A percentile compares a stretch with the other conserved stretches of the same genome.
Conservation (phyloP, 2,113 vertebrate genomes). For the Xenus cinereus region DNA sequence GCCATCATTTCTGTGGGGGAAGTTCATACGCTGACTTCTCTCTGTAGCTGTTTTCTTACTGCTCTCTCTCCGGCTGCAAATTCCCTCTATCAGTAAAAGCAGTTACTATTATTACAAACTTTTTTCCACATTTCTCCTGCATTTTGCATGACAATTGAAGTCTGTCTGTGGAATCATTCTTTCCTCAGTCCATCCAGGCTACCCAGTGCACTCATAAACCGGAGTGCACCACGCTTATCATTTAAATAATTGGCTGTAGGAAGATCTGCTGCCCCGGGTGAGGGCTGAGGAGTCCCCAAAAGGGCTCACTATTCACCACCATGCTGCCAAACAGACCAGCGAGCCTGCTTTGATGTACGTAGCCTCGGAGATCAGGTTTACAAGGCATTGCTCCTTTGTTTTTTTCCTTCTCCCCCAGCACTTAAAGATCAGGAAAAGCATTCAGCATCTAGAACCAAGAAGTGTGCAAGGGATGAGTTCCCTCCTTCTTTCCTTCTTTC, state of each 20-base stretch:
- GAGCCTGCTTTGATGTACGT: neutral
- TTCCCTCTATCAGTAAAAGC: neutral
- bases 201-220: neutral
- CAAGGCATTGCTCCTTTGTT: neutral
- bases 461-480: neutral
- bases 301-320: neutral
- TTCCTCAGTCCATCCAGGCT: neutral
- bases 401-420: neutral
- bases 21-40: neutral
- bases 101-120: neutral
- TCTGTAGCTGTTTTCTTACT: neutral
- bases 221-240: rapidly evolving
- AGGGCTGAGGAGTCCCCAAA: neutral
- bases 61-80: neutral
- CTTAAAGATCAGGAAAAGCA: neutral
- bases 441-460: neutral
- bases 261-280: neutral
- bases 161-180: neutral
- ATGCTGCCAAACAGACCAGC: rapidly evolving
- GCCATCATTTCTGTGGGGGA: neutral
- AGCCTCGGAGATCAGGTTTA: neutral
- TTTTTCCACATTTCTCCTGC: neutral
- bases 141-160: neutral
- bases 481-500: neutral
- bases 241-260: neutral